Conservation (phyloP, 2,113 vertebrate genomes). For the Peromyscus polionotus region DNA sequence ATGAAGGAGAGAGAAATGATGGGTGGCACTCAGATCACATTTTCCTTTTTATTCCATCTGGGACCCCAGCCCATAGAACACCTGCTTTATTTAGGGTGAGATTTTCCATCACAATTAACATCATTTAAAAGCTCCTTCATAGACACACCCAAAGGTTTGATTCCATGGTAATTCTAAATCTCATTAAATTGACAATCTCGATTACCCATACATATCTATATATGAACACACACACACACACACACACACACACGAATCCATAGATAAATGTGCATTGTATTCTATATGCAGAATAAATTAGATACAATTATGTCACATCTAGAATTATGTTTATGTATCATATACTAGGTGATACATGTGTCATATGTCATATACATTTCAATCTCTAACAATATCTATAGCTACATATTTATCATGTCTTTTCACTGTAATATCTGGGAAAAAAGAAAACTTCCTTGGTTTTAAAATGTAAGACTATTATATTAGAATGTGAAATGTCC, state of each 20-base stretch:
- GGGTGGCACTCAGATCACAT: neutral
- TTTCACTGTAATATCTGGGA: neutral
- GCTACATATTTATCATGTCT: neutral
- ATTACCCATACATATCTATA: neutral
- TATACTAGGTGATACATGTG: neutral
- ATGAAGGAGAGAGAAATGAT: neutral
- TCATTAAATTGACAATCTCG: neutral
- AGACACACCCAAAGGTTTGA: neutral
- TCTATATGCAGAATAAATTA: neutral
- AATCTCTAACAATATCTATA: neutral
- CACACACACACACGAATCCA: neutral
- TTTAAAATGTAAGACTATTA: neutral
- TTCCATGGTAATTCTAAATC: neutral
- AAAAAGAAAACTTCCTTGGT: neutral
- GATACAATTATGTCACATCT: neutral
- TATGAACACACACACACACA: neutral
- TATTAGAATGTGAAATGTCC: neutral
- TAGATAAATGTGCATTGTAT: neutral
- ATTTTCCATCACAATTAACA: no score
- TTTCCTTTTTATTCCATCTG: neutral
- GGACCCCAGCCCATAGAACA: no score
- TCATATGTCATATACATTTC: neutral
- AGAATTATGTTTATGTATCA: neutral
- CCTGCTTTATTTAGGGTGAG: neutral
- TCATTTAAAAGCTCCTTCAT: neutral